Percentiles rank a stretch among this genome's conserved stretches.
phyloP scores from a whole-genome alignment of 2,797 vertebrate species.

The Uromys caudimaculatus region DNA sequence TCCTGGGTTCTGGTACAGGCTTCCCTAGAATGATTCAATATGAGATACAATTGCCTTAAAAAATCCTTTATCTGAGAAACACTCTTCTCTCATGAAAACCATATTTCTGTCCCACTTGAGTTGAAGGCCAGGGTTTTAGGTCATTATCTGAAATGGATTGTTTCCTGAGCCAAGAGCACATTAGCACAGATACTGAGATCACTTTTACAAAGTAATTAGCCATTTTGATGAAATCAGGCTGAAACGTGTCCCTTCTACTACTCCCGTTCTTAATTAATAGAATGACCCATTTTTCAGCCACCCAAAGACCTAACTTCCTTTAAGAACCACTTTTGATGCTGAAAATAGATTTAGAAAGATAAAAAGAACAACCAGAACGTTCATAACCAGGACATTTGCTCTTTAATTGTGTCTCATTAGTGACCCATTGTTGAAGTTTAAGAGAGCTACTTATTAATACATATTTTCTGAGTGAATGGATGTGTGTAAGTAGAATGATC shows the following conservation, averaged over 20 bases:
- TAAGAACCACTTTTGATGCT: constrained; percentile 77
- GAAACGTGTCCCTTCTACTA: constrained; percentile 70
- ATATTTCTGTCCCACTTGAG: background rate
- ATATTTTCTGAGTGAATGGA: constrained; percentile 6
- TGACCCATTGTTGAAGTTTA: constrained; percentile 17
- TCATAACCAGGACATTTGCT: constrained; percentile 65
- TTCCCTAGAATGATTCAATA: background rate
- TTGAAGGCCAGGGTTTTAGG: constrained; percentile 66
- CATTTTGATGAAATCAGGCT: constrained; percentile 85
- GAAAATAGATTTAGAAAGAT: constrained; percentile 81
- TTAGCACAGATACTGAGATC: constrained; percentile 79
- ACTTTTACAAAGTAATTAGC: constrained; percentile 86
- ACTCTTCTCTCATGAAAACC: constrained; percentile 62
- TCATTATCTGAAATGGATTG: constrained; percentile 71
- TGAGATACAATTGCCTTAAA: background rate
- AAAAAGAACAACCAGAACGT: constrained; percentile 50
- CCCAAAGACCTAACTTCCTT: constrained; percentile 72
- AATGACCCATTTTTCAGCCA: constrained; percentile 86
- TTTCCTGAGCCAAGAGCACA: constrained; percentile 66
- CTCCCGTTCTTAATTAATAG: constrained; percentile 80
- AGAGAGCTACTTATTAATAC: background rate
- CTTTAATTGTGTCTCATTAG: background rate
- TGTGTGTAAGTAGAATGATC: background rate
- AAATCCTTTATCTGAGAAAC: background rate
- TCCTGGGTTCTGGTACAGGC: background rate